Evolutionary conservation across 1,140 invertebrate species (phyloP), one percentile per base, ranked within the genome.

Genomic region (Marisa cornuarietis): DNA sequence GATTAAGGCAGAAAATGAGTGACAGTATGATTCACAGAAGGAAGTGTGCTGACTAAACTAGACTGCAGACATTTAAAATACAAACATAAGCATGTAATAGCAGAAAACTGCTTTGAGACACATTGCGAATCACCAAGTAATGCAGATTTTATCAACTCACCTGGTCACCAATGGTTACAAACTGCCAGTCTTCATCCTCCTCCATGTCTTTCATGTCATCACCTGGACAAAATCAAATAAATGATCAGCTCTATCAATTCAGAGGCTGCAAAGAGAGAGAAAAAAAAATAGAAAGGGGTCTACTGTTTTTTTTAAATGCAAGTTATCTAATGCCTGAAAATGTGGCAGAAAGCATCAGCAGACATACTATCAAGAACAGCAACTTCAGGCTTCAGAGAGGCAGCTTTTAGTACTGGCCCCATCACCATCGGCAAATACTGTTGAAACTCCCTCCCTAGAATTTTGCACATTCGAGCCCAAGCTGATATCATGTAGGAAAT

Each of bases 381-480:
- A 22, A 99, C 96, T 91, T 99, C 98, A 0, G 99, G 98, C 90
- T 98, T 99, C 92, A 99, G 95, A 9, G 96, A 94, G 10, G 99
- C 99, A 8, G 98, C 97, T 84, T 95, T 94, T 91, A 99, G 93
- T 18, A 99, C 98, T 0, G 98, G 96, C 6, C 95, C 95, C 97
- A 99, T 99, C 0, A 99, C 98, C 88, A 98, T 92, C 8, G 98
- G 98, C 68, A 99, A 93, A 91, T 99, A 99, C 84, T 97, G 96
- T 87, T 98, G 95, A 88, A 99, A 99, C 85, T 97, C 95, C 89
- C 96, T 92, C 91, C 96, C 97, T 84, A 99, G 92, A 84, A 99
- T 97, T 92, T 98, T 99, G 91, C 99, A 99, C 90, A 99, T 98
- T 85, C 98, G 93, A 0, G 98, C 97, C 99, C 99, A 99, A 0